Base-by-base conservation (phyloP, 2,797 vertebrate genomes). In the Enteromius fasciolatus region DNA sequence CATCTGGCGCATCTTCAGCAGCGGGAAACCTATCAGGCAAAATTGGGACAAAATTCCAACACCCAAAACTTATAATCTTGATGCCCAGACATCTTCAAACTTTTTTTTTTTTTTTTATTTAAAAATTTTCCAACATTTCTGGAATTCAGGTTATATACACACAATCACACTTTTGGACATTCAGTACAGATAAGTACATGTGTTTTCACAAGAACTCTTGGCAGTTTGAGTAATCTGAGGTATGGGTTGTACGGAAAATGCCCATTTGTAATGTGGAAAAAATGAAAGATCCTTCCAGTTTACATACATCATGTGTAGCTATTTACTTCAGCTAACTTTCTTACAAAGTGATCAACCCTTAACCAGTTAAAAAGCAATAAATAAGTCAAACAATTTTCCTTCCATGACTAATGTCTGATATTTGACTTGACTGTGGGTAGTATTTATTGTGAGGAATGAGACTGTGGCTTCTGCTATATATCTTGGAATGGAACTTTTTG, bases 231-330 rank as follows among this genome's bases (percentile, higher is more conserved):
- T 18, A 52, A 52, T 52, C 50, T 18, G 8, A 76, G 20, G 36
- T 80, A 72, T 57, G n/a, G 59, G 48, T 63, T 70, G 39, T 48
- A 31, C 18, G 44, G 23, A 18, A 77, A 83, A 72, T 73, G 20
- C 31, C 67, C 50, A 64, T 18, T 61, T 69, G 59, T 39, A 48
- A 76, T 17, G 8, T 25, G 67, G 46, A 66, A 66, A 46, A 20
- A 73, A 50, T 48, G 46, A 5, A 66, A 50, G 39, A 73, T 66
- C 52, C 48, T 61, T 85, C 75, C 76, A 74, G 74, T 72, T 76
- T 76, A 57, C 64, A 66, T 20, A 52, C 36, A 15, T 67, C 28
- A 80, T 63, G 36, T 63, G 18, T 33, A 54, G 52, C 52, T 54
- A 73, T 76, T 80, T 48, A 31, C 64, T 48, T 75, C 72, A 66